phyloP scores from a whole-genome alignment of 2,113 vertebrate genomes.

The Catagonus wagneri region DNA sequence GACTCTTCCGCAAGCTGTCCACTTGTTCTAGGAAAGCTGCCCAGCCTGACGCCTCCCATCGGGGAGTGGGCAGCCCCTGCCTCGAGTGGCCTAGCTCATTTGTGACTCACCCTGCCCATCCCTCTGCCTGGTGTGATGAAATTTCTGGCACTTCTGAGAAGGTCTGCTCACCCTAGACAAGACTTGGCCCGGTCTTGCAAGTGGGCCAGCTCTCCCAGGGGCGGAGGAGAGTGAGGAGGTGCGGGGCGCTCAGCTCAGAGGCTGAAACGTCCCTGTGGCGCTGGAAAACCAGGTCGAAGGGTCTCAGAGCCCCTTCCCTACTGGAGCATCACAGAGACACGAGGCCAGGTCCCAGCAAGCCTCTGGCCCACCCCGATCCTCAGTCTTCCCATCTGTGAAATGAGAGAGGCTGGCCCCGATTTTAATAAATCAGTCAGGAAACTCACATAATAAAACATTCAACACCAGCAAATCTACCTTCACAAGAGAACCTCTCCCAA shows the following conservation, averaged over 20 bases:
- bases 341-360: neutral
- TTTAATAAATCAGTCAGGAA: neutral
- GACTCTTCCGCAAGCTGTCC: neutral
- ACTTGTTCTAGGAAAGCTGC: slow-evolving; percentile 51
- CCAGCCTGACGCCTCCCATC: neutral
- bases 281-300: neutral
- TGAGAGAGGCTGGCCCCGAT: neutral
- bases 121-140: slow-evolving; percentile 54
- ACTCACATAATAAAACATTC: neutral
- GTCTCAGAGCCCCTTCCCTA: neutral
- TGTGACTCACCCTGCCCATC: slow-evolving; percentile 55
- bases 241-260: neutral
- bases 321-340: neutral
- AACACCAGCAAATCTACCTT: neutral
- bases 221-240: too few relatives aligned
- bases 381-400: neutral
- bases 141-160: slow-evolving; percentile 64
- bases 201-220: neutral
- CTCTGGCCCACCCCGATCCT: neutral
- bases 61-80: slow-evolving; percentile 41
- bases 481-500: neutral
- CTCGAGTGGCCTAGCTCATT: neutral
- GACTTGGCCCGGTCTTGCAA: slow-evolving; percentile 13
- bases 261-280: neutral
- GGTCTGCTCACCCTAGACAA: slow-evolving; percentile 24